Conservation (phyloP, 2,113 vertebrate species). For the Phycodurus eques region DNA sequence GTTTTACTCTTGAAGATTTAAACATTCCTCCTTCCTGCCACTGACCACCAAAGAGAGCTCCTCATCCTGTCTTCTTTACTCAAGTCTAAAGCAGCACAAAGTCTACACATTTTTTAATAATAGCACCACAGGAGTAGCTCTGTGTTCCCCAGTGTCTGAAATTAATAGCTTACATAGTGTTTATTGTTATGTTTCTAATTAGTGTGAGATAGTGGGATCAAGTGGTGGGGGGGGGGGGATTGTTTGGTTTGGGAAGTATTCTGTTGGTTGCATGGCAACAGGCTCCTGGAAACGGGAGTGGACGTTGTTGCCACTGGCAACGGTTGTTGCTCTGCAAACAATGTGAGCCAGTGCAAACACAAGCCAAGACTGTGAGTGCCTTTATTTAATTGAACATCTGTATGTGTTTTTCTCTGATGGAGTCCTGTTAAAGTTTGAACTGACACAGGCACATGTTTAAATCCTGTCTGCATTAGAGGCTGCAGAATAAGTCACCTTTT, state of each 20-base stretch:
- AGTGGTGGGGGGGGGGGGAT: conserved; percentile 84
- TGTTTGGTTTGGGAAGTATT: conserved; percentile 99
- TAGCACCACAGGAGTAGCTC: conserved; percentile 70
- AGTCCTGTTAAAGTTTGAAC: conserved; percentile 62
- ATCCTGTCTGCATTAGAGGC: conserved; percentile 31
- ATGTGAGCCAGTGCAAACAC: conserved; percentile 82
- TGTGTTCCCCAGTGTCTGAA: conserved; percentile 69
- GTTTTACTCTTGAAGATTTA: conserved; percentile 51
- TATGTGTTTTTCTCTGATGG: conserved; percentile 83
- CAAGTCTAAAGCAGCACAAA: conserved; percentile 36
- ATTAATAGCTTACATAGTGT: conserved; percentile 88
- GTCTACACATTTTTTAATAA: conserved; percentile 48
- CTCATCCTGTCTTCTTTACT: conserved; percentile 31
- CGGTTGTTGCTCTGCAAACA: conserved; percentile 95
- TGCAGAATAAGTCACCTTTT: conserved; percentile 24
- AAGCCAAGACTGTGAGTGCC: conserved; percentile 78
- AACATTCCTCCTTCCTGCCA: conserved; percentile 41
- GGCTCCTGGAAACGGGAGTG: conserved; percentile 86
- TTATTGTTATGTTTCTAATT: conserved; percentile 85
- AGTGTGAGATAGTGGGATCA: conserved; percentile 81
- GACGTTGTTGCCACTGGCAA: conserved; percentile 89
- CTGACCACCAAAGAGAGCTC: conserved; percentile 38
- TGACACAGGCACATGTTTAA: conserved; percentile 59
- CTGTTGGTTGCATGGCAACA: conserved; percentile 86
- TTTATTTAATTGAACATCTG: conserved; percentile 89